These are phyloP conservation scores for Melanotaenia nigrans DNA, from an alignment of 2,797 vertebrate genomes.

Conservation along the genomic window DNA sequence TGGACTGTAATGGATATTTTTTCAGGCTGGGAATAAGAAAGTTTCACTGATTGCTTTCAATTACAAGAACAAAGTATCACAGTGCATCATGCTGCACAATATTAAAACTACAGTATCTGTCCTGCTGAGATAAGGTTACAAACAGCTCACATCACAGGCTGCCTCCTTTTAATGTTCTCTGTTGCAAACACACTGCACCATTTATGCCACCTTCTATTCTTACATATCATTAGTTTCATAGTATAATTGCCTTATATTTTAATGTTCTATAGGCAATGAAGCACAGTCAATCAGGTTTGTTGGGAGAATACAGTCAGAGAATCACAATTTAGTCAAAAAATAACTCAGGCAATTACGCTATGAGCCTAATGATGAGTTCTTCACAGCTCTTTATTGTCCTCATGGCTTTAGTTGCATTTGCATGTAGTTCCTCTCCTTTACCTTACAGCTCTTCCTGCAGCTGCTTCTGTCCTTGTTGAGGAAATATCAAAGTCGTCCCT, in stretches of 20 bases:
- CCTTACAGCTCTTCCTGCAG: not conserved
- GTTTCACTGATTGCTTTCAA: not conserved
- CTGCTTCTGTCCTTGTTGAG: not conserved
- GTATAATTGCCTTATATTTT: too few species aligned
- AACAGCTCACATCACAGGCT: not conserved
- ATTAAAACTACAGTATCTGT: not conserved
- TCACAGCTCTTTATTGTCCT: not conserved
- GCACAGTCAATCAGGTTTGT: too few species aligned
- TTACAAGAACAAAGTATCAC: not conserved
- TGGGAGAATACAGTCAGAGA: too few species aligned
- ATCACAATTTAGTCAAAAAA: too few species aligned
- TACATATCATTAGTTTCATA: not conserved
- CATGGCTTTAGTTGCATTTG: not conserved
- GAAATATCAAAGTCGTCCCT: not conserved
- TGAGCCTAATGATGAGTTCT: not conserved
- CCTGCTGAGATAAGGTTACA: not conserved
- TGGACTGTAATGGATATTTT: not conserved
- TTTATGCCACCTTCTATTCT: not conserved
- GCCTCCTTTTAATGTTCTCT: not conserved
- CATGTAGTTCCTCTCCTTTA: not conserved
- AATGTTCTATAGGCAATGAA: too few species aligned
- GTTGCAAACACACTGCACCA: not conserved
- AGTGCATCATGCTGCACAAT: not conserved
- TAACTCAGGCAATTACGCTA: too few species aligned
- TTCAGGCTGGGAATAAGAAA: not conserved